Evolutionary conservation across 2,113 vertebrate species (phyloP).

Genomic region (Dermatemys mawii): DNA sequence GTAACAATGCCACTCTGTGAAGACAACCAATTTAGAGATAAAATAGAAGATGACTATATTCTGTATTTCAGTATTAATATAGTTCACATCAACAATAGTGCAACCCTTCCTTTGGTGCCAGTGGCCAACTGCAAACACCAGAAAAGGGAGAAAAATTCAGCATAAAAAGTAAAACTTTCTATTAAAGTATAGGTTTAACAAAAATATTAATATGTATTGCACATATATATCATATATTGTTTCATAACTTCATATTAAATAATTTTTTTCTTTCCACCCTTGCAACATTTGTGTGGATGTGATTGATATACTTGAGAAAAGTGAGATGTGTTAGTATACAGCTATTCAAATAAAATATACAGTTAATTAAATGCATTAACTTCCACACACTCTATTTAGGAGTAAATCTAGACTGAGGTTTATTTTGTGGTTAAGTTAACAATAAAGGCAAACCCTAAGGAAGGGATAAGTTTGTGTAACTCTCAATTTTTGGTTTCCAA

Average conservation of each 20-base stretch:
- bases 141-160: not conserved
- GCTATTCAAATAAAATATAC: not conserved
- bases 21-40: constrained; percentile 69
- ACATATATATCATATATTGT: not conserved
- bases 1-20: constrained; percentile 60
- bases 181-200: not conserved
- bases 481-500: not conserved
- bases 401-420: not conserved
- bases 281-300: not conserved
- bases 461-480: not conserved
- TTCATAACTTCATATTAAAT: not conserved
- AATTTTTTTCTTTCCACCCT: not conserved
- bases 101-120: constrained; percentile 55
- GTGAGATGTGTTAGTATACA: not conserved
- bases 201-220: not conserved
- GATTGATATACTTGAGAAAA: not conserved
- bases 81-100: constrained; percentile 56
- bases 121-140: constrained; percentile 40
- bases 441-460: not conserved
- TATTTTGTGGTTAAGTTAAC: not conserved
- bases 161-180: not conserved
- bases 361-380: not conserved
- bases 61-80: constrained; percentile 60
- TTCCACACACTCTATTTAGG: not conserved
- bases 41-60: constrained; percentile 58